Evolutionary conservation across 2,113 vertebrate genomes (phyloP).

Genomic region (Oreotrochilus melanogaster): DNA sequence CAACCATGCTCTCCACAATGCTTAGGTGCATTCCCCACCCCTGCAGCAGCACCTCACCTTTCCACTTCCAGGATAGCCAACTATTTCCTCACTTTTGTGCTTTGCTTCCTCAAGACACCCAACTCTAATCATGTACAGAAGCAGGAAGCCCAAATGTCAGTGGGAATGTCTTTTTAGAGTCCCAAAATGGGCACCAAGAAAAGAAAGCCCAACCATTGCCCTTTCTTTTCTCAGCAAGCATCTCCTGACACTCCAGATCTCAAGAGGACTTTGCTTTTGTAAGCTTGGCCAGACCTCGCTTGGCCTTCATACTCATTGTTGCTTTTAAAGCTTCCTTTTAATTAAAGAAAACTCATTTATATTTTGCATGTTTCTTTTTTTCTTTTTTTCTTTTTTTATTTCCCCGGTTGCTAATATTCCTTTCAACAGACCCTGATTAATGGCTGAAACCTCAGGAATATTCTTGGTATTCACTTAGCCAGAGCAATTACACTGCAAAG

Average conservation of each 20-base stretch:
- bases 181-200: neutral
- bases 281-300: neutral
- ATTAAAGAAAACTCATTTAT: slow-evolving; percentile 30
- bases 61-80: neutral
- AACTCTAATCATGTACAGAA: neutral
- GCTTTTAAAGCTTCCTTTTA: slow-evolving; percentile 2
- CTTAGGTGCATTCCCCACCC: neutral
- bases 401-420: slow-evolving; percentile 59
- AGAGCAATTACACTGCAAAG: slow-evolving; percentile 70
- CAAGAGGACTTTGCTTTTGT: neutral
- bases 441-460: slow-evolving; percentile 60
- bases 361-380: neutral
- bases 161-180: too few relatives aligned
- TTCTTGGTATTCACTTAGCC: slow-evolving; percentile 75
- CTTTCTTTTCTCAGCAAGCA: neutral
- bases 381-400: neutral
- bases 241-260: neutral
- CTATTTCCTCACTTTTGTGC: neutral
- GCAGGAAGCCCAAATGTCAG: too few relatives aligned
- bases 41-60: neutral
- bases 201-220: neutral
- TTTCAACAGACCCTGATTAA: slow-evolving; percentile 63
- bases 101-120: neutral
- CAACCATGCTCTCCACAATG: rapidly evolving
- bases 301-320: neutral